Conservation (phyloP, 2,888 invertebrate genomes). For the Barypeithes pellucidus region DNA sequence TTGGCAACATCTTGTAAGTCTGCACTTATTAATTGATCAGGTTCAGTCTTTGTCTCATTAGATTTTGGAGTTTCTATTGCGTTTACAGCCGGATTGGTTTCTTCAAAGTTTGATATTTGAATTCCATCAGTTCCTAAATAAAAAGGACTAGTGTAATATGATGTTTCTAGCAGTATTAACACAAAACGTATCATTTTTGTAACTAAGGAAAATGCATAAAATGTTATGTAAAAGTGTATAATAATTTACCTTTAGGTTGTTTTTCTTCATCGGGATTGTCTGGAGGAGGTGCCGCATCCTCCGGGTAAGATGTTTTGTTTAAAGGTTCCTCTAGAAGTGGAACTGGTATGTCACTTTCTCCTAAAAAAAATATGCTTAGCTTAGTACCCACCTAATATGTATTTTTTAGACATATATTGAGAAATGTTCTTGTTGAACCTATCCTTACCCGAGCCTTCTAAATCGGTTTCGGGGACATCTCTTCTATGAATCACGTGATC, state of each 20-base stretch:
- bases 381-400: neutral
- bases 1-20: neutral
- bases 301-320: neutral
- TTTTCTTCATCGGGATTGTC: neutral
- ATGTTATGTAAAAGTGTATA: neutral
- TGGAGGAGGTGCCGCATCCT: neutral
- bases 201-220: too few species aligned
- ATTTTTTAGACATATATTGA: too few species aligned
- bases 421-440: slow-evolving; percentile 18
- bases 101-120: slow-evolving; percentile 5
- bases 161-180: too few species aligned
- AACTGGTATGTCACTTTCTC: neutral
- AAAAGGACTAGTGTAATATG: slow-evolving; percentile 3
- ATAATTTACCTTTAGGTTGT: neutral
- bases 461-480: slow-evolving; percentile 45
- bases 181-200: too few species aligned
- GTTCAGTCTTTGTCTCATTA: slow-evolving; percentile 2
- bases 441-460: slow-evolving; percentile 56
- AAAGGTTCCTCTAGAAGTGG: neutral
- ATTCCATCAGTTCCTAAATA: neutral
- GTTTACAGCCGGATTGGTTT: slow-evolving; percentile 1
- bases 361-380: neutral
- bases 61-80: slow-evolving; percentile 46
- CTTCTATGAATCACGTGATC: slow-evolving; percentile 49
- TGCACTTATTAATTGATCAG: neutral